Evolutionary conservation across 2,113 vertebrate genomes (phyloP).

Genomic region (Gallinago jamesoni): DNA sequence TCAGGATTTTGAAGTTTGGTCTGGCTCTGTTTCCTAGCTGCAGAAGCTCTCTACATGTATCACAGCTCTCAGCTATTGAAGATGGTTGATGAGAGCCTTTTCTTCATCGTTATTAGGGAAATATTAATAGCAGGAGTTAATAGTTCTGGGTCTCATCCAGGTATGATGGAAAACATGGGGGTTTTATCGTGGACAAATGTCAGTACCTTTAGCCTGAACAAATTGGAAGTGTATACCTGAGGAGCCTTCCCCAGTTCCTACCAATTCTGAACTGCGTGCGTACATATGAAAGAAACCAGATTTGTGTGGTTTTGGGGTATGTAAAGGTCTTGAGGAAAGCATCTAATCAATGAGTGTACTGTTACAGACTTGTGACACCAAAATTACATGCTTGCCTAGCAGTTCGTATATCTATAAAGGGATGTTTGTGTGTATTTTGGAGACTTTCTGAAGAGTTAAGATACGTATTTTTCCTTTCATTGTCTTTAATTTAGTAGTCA

Average conservation of each 20-base stretch:
- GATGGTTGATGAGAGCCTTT: neutral
- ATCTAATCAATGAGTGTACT: neutral
- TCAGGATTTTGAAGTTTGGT: neutral
- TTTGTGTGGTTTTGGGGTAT: neutral
- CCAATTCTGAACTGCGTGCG: neutral
- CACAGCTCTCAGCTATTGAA: neutral
- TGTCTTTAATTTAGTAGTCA: neutral
- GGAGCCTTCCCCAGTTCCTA: neutral
- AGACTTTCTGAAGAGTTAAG: neutral
- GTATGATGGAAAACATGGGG: neutral
- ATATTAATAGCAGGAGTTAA: neutral
- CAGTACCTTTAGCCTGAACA: neutral
- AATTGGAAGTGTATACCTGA: neutral
- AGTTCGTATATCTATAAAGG: neutral
- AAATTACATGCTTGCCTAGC: neutral
- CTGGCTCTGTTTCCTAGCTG: neutral
- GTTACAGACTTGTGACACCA: neutral
- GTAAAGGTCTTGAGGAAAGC: neutral
- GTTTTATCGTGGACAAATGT: neutral
- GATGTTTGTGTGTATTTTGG: neutral
- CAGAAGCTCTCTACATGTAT: neutral
- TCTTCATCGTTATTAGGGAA: neutral
- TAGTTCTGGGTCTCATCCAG: neutral
- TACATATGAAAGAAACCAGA: neutral
- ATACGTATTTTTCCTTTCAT: neutral